Percentiles rank a stretch among this genome's conserved stretches.
These are phyloP conservation scores for Aelia acuminata DNA, from an alignment of 2,888 invertebrate species.

Conservation along the genomic window DNA sequence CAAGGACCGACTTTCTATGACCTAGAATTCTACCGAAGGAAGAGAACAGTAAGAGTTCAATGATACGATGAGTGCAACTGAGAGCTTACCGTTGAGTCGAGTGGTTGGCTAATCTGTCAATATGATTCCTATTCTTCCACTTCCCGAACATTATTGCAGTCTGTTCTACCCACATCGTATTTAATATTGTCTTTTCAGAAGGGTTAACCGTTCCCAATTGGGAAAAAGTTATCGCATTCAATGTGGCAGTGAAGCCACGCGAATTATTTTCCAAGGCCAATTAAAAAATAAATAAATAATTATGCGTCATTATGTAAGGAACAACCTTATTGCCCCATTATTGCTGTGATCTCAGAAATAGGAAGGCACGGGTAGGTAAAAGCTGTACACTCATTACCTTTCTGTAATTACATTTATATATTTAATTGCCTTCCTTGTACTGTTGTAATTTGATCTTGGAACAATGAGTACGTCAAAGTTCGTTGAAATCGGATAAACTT, in stretches of 20 bases:
- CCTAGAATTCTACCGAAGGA: neutral
- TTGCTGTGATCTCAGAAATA: too few relatives aligned
- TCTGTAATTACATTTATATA: too few relatives aligned
- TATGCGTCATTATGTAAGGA: too few relatives aligned
- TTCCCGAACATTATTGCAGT: neutral
- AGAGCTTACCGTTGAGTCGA: neutral
- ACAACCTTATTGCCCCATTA: too few relatives aligned
- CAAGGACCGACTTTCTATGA: neutral
- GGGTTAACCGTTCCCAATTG: neutral
- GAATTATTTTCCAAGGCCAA: too few relatives aligned
- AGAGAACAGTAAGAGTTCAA: neutral
- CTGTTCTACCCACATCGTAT: neutral
- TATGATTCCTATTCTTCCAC: neutral
- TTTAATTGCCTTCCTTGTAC: too few relatives aligned
- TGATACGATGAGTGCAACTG: neutral
- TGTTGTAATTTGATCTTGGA: too few relatives aligned
- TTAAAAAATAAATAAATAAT: too few relatives aligned
- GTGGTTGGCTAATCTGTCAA: neutral
- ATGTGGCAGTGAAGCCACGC: neutral
- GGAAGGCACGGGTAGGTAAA: too few relatives aligned
- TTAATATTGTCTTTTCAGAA: conserved; percentile 8
- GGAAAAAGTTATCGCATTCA: neutral
- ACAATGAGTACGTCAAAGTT: too few relatives aligned
- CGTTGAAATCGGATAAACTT: too few relatives aligned
- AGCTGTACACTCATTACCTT: too few relatives aligned